Evolutionary conservation across 1,140 invertebrate genomes (phyloP), one percentile per base, ranked within the genome.

Genomic region (Brachionus manjavacas): DNA sequence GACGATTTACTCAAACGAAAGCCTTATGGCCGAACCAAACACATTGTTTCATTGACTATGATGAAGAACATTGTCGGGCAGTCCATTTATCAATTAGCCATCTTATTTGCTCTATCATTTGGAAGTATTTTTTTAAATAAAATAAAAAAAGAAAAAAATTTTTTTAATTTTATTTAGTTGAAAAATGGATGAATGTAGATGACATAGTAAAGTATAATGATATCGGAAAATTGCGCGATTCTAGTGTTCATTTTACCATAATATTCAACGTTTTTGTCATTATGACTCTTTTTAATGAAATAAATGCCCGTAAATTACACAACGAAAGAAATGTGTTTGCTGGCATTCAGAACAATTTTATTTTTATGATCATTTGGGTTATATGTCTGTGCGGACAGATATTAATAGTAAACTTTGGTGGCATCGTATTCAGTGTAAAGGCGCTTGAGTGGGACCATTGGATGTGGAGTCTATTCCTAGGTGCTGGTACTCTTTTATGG

Each of bases 201-300:
- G 35, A 70, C 20, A 55, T 84, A 9, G 46, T 70, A 14, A 83
- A 70, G 31, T 83, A 68, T 39, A 95, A 84, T 92, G 92, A 84
- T 86, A 49, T 85, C 86, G 84, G 72, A 87, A 86, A 41, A 92
- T 92, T 87, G 90, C 93, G 28, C 43, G 93, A 93, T 14, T 95
- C 96, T 41, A 94, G 95, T 64, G 93, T 96, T 91, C 97, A 99
- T 91, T 99, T 99, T 91, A 99, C 97, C 8, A 94, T 99, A 87
- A 98, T 99, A 88, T 99, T 99, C 91, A 99, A 99, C 91, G 95
- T 96, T 23, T 99, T 99, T 91, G 97, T 99, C 70, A 97, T 99
- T 95, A 99, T 99, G 97, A 99, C 97, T 25, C 92, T 99, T 46
- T 99, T 98, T 92, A 99, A 99, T 92, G 97, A 99, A 92, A 96